These are phyloP conservation scores for Platyrinchus mystaceus DNA, from an alignment of 2,797 vertebrate species.

Conservation along the genomic window DNA sequence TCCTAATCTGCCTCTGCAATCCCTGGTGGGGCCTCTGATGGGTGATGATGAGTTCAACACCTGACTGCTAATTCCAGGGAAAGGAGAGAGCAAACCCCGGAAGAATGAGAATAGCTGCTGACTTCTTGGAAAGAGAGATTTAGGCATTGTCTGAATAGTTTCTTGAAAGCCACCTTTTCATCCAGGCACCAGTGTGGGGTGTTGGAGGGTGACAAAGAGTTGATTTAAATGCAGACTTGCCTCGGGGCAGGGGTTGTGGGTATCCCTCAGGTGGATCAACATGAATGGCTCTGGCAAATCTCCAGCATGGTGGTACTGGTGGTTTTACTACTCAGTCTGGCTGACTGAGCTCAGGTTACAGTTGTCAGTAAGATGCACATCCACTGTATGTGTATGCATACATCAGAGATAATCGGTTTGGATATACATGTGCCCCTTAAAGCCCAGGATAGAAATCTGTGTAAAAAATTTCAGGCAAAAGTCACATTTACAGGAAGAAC, in stretches of 20 bases:
- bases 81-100: background rate
- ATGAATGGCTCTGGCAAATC: slow-evolving; percentile 15
- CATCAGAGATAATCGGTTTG: background rate
- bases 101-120: slow-evolving; percentile 12
- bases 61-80: background rate
- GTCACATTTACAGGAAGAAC: background rate
- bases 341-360: background rate
- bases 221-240: slow-evolving; percentile 39
- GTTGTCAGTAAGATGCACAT: background rate
- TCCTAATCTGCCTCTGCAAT: background rate
- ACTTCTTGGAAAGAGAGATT: background rate
- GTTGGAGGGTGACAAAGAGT: slow-evolving; percentile 8
- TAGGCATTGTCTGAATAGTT: background rate
- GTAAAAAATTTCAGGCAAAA: background rate
- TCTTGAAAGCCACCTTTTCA: background rate
- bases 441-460: background rate
- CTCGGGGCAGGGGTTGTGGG: background rate
- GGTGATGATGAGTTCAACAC: background rate
- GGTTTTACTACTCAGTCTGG: background rate
- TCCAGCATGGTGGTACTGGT: background rate
- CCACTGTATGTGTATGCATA: background rate
- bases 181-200: background rate
- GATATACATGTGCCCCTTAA: background rate
- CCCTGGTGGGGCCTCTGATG: background rate
- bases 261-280: background rate